phyloP scores from a whole-genome alignment of 2,888 invertebrate genomes.

The Hanleya hanleyi region DNA sequence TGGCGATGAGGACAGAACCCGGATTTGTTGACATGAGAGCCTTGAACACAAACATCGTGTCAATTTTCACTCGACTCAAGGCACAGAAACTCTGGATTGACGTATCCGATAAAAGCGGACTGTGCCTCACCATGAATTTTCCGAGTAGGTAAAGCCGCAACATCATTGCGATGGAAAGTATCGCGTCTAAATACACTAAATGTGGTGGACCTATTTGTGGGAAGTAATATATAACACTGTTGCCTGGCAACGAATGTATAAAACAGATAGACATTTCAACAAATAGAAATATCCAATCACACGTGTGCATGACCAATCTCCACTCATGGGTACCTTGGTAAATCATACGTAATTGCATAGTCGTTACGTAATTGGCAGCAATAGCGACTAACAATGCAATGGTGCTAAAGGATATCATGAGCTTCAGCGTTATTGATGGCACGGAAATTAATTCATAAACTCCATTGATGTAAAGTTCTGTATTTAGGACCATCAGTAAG shows the following conservation, averaged over 20 bases:
- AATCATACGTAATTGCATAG: slow-evolving; percentile 50
- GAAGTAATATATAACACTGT: slow-evolving; percentile 42
- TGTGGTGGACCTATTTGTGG: slow-evolving; percentile 39
- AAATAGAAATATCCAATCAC: slow-evolving; percentile 42
- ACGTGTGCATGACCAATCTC: slow-evolving; percentile 47
- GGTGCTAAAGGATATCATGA: slow-evolving; percentile 50
- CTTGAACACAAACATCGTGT: slow-evolving; percentile 61
- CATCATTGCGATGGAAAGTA: slow-evolving; percentile 62
- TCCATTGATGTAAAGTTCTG: slow-evolving; percentile 51
- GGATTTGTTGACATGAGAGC: slow-evolving; percentile 57
- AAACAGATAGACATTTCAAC: slow-evolving; percentile 54
- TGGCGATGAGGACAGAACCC: slow-evolving; percentile 44
- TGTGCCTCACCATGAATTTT: slow-evolving; percentile 61
- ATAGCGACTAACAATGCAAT: slow-evolving; percentile 49
- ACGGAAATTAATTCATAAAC: slow-evolving; percentile 37
- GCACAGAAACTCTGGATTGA: slow-evolving; percentile 58
- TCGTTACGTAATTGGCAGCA: slow-evolving; percentile 48
- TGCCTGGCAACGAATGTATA: slow-evolving; percentile 61
- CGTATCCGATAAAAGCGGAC: slow-evolving; percentile 55
- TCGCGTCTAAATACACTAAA: slow-evolving; percentile 52
- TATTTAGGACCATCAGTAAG: slow-evolving; percentile 58
- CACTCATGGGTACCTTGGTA: slow-evolving; percentile 56
- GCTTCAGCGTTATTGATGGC: slow-evolving; percentile 47
- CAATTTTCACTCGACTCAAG: slow-evolving; percentile 60
- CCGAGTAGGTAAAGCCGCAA: slow-evolving; percentile 57